Conservation (phyloP, 2,888 invertebrate genomes). For the Mesochorus sp. region DNA sequence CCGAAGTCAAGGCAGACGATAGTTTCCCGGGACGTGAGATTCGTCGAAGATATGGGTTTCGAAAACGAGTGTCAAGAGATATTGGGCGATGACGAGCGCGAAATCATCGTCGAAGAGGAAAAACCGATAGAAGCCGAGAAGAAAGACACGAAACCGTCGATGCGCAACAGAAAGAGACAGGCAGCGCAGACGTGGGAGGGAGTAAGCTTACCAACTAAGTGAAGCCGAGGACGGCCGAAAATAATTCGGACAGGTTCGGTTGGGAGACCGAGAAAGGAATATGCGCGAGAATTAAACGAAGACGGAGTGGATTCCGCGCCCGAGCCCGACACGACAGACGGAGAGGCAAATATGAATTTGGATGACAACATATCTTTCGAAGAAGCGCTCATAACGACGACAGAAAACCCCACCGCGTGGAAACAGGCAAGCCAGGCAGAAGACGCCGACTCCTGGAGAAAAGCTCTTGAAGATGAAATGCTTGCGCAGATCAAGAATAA, state of each 20-base stretch:
- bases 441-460: constrained; percentile 32
- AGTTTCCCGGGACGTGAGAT: constrained; percentile 47
- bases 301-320: not conserved
- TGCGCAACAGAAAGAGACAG: not conserved
- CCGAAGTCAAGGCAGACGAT: constrained; percentile 14
- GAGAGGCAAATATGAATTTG: not conserved
- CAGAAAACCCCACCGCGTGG: constrained; percentile 32
- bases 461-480: constrained; percentile 35
- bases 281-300: not conserved
- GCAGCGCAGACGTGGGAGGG: not conserved
- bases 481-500: constrained; percentile 39
- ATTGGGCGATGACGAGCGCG: not conserved
- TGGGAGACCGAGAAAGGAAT: constrained; percentile 44
- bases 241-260: constrained; percentile 38
- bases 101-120: not conserved
- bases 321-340: too few species aligned
- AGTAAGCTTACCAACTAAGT: not conserved
- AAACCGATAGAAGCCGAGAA: not conserved
- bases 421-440: constrained; percentile 6
- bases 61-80: constrained; percentile 3
- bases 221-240: constrained; percentile 42
- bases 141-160: not conserved
- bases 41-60: constrained; percentile 3
- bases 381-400: constrained; percentile 16
- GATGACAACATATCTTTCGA: too few species aligned